phyloP scores from a whole-genome alignment of 2,113 vertebrate species.

The Dermatemys mawii region DNA sequence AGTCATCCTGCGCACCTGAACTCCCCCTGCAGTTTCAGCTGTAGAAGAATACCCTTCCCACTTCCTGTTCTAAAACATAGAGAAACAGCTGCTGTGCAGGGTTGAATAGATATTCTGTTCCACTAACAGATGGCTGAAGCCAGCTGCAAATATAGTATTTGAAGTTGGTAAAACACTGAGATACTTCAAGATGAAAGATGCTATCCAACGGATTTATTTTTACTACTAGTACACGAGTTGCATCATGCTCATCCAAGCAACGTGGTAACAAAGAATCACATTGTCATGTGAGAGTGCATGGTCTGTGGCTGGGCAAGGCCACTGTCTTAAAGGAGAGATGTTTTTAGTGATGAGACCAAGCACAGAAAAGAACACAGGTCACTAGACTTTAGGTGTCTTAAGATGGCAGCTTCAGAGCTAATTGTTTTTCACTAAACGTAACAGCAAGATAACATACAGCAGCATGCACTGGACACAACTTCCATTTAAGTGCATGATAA shows the following conservation, averaged over 20 bases:
- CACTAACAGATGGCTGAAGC: slow-evolving; percentile 49
- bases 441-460: not conserved
- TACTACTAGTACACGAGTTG: not conserved
- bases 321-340: not conserved
- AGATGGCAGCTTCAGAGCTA: not conserved
- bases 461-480: not conserved
- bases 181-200: too few relatives aligned
- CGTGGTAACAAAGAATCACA: not conserved
- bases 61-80: not conserved
- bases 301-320: not conserved
- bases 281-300: not conserved
- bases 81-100: not conserved
- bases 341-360: not conserved
- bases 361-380: not conserved
- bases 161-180: not conserved
- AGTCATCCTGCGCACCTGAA: slow-evolving; percentile 55
- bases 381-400: rapidly evolving
- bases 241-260: not conserved
- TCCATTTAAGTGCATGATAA: not conserved
- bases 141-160: not conserved
- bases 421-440: not conserved
- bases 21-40: slow-evolving; percentile 23
- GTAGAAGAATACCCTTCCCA: slow-evolving; percentile 19
- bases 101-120: not conserved
- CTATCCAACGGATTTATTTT: not conserved